Base-by-base conservation (phyloP, 2,797 vertebrate genomes). In the Brachyrhaphis roseni region DNA sequence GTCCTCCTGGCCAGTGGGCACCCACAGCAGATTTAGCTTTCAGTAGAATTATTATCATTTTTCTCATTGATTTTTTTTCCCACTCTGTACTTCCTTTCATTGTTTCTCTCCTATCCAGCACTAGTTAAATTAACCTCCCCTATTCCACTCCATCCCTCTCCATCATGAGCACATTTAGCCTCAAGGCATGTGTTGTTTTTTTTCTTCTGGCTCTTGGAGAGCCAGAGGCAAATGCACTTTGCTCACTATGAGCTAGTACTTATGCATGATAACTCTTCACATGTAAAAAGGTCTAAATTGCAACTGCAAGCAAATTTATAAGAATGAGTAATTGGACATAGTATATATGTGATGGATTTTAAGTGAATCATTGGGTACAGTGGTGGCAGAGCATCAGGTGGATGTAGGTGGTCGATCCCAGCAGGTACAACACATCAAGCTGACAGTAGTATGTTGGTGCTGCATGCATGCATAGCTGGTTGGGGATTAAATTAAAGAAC, bases 61-160 rank as follows among this genome's bases (percentile, higher is more conserved):
- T 74, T 85, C 79, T 84, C 73, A 90, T 91, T 78, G 82, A 90
- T 90, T 89, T 91, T 72, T 87, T 46, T 82, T 77, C 72, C 64
- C 57, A 47, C 80, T 79, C 75, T 11, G 8, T 3, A 6, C 71
- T 84, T 70, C 77, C 62, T 87, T 78, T 87, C 81, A 79, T 86
- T 79, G 82, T 83, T 8, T 71, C 75, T 88, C 77, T 82, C 51
- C 84, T 78, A 47, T 79, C 79, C 82, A 85, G 77, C 79, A 79
- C 74, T 83, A 80, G 81, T 90, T 84, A 84, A 89, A 81, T 78
- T 87, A 83, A 84, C 84, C 78, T 68, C 76, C 71, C 70, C 47
- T 53, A 31, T 34, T 78, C 64, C 79, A 72, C 77, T 64, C 78
- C 41, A 72, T 64, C 84, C 75, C 71, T 73, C 81, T 80, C 76